Evolutionary conservation across 2,113 vertebrate species (phyloP).

Genomic region (Aspidoscelis tigris): DNA sequence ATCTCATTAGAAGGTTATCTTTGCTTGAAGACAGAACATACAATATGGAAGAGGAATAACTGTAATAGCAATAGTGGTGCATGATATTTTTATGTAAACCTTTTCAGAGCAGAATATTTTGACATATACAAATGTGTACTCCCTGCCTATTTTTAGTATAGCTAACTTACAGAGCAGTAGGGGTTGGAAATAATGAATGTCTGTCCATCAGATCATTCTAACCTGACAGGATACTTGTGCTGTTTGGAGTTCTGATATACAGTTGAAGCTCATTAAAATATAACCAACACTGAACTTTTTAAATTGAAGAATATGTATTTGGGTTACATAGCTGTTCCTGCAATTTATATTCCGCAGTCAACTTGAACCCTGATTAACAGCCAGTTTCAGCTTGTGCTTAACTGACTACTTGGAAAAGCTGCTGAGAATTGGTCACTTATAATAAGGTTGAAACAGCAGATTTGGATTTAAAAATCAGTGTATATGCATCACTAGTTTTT

Average conservation of each 20-base stretch:
- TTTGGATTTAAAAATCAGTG: background rate
- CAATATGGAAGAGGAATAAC: background rate
- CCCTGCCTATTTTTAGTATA: conserved; percentile 47
- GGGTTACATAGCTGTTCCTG: conserved; percentile 59
- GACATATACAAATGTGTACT: background rate
- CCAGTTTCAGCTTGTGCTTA: conserved; percentile 50
- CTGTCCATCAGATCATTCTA: conserved; percentile 40
- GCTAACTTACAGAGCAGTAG: conserved; percentile 36
- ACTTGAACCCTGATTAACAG: conserved; percentile 47
- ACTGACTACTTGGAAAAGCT: conserved; percentile 35
- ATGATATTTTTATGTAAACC: background rate
- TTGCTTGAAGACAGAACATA: background rate
- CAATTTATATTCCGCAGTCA: conserved; percentile 67
- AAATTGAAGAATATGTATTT: conserved; percentile 71
- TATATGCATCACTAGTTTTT: conserved; percentile 18
- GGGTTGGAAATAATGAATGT: conserved; percentile 60
- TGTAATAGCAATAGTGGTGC: background rate
- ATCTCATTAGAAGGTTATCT: background rate
- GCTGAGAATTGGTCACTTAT: background rate
- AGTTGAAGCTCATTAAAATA: conserved; percentile 68
- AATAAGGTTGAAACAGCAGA: conserved; percentile 6
- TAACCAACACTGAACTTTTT: conserved; percentile 65
- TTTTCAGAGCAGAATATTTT: background rate
- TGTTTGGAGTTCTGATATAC: conserved; percentile 70
- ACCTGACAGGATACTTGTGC: conserved; percentile 63